Conservation (phyloP, 2,888 invertebrate genomes). For the Zonitis immaculata region DNA sequence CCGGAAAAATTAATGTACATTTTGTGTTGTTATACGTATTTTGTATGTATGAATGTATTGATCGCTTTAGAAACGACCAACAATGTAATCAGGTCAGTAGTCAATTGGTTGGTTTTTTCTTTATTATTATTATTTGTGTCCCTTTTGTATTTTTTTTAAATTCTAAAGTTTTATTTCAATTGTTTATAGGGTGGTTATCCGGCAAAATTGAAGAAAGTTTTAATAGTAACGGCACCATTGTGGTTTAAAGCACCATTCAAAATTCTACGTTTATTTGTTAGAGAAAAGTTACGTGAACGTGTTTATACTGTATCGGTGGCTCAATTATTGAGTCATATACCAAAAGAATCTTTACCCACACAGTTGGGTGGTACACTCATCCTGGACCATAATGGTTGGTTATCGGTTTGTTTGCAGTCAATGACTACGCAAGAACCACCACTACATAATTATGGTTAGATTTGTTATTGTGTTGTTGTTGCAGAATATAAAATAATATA, state of each 20-base stretch:
- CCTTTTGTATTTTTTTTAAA: conserved; percentile 9
- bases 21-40: not conserved
- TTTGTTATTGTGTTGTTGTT: too few species aligned
- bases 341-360: conserved; percentile 79
- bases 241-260: conserved; percentile 99
- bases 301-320: conserved; percentile 93
- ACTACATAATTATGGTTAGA: conserved; percentile 41
- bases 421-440: conserved; percentile 65
- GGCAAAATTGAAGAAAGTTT: conserved; percentile 92
- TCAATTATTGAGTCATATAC: conserved; percentile 85
- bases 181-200: conserved; percentile 88
- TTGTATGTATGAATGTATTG: not conserved
- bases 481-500: too few species aligned
- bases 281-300: conserved; percentile 91
- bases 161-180: too few species aligned
- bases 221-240: conserved; percentile 94
- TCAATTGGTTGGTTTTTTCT: not conserved
- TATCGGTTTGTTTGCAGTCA: conserved; percentile 57
- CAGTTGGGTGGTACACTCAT: conserved; percentile 84
- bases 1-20: not conserved
- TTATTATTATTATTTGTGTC: not conserved
- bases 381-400: conserved; percentile 89
- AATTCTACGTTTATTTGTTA: conserved; percentile 88
- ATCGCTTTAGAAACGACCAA: not conserved
- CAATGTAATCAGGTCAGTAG: not conserved